phyloP scores from a whole-genome alignment of 2,797 vertebrate species.

The Enteromius trimaculatus region DNA sequence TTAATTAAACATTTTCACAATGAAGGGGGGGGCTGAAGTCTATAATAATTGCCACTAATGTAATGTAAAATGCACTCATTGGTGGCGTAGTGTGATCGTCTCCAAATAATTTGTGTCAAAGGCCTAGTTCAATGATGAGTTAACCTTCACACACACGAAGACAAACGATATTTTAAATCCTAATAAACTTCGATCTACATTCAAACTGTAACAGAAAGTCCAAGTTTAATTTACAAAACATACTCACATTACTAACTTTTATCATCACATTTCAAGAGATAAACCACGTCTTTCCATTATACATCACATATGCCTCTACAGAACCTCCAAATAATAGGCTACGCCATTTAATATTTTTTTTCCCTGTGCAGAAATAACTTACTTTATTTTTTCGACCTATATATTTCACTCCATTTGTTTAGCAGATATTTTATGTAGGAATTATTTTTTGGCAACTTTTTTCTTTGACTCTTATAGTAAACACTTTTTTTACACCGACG shows the following conservation, averaged over 20 bases:
- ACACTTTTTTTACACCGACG: constrained; percentile 40
- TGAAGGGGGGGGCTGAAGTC: constrained; percentile 64
- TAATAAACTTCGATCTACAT: background rate
- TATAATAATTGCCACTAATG: background rate
- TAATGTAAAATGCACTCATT: constrained; percentile 14
- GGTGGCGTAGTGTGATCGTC: background rate
- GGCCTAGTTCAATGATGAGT: background rate
- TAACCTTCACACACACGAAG: constrained; percentile 30
- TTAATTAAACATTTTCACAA: constrained; percentile 72
- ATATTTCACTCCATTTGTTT: constrained; percentile 7
- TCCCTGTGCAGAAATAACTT: background rate
- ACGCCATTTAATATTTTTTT: background rate
- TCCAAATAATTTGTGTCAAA: background rate
- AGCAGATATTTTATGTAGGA: background rate
- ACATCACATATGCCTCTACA: constrained; percentile 16
- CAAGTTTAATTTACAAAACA: background rate
- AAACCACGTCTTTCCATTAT: background rate
- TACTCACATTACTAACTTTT: background rate
- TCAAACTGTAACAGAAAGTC: background rate
- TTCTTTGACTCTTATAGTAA: background rate
- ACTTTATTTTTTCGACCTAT: constrained; percentile 10
- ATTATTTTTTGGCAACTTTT: background rate
- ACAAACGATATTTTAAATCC: background rate
- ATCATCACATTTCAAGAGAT: background rate
- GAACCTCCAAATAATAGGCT: background rate